Conservation (phyloP, 2,797 vertebrate species). For the Dermochelys coriacea region DNA sequence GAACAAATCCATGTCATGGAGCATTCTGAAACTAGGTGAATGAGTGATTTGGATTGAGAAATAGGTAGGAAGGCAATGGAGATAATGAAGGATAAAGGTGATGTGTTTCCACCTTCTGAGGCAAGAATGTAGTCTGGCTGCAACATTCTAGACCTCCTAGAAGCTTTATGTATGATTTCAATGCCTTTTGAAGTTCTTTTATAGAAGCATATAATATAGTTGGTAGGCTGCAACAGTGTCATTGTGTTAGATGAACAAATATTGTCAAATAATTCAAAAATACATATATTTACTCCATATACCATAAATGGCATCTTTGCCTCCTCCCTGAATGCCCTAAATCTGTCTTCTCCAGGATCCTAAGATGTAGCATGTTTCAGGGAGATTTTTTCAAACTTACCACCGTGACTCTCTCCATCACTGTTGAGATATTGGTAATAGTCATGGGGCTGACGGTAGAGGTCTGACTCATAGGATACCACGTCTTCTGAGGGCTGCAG, state of each 20-base stretch:
- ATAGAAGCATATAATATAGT: not conserved
- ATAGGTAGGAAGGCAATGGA: not conserved
- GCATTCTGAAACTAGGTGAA: not conserved
- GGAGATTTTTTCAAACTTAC: constrained; percentile 78
- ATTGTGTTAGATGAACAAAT: not conserved
- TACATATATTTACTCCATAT: not conserved
- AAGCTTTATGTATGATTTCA: not conserved
- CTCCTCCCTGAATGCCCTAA: not conserved
- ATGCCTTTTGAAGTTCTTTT: constrained; percentile 15
- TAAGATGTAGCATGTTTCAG: not conserved
- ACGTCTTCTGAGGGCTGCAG: constrained; percentile 93
- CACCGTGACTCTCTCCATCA: constrained; percentile 92
- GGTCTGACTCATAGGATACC: constrained; percentile 90
- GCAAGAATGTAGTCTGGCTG: not conserved
- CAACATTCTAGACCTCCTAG: not conserved
- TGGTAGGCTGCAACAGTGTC: not conserved
- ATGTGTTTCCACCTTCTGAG: not conserved
- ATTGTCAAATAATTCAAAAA: not conserved
- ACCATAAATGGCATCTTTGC: not conserved
- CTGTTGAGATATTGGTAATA: constrained; percentile 93
- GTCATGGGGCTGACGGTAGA: constrained; percentile 92
- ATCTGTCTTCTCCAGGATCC: not conserved
- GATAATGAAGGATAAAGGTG: not conserved
- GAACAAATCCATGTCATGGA: not conserved
- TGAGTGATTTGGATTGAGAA: not conserved